These are phyloP conservation scores for Ateles fusciceps DNA, from an alignment of 2,797 vertebrate genomes.

Conservation along the genomic window DNA sequence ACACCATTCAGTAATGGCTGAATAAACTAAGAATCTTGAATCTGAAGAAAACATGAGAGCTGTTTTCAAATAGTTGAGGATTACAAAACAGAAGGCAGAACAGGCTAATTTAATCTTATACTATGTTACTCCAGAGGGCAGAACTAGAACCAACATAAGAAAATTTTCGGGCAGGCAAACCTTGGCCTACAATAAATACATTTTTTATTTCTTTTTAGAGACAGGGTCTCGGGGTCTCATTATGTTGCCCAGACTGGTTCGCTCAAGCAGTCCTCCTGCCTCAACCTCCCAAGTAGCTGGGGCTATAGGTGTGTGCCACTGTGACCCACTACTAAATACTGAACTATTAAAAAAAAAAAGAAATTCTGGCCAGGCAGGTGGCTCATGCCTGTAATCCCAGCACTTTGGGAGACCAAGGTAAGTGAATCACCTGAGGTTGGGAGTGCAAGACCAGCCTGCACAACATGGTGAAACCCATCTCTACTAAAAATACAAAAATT, in stretches of 20 bases:
- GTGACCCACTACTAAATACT: neutral
- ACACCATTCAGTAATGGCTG: neutral
- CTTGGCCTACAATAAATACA: neutral
- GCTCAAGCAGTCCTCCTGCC: neutral
- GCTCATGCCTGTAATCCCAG: too few relatives aligned
- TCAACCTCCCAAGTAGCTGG: neutral
- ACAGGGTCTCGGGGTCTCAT: neutral
- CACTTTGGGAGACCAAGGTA: too few relatives aligned
- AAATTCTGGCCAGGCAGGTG: too few relatives aligned
- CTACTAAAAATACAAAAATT: too few relatives aligned
- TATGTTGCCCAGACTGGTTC: neutral
- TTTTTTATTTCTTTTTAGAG: neutral
- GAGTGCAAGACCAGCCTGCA: too few relatives aligned
- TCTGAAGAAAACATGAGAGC: neutral
- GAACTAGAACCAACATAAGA: neutral
- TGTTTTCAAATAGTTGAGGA: neutral
- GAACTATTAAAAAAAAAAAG: neutral
- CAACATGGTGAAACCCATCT: too few relatives aligned
- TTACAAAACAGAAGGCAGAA: constrained; percentile 22
- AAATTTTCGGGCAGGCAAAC: constrained; percentile 7
- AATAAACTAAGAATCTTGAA: neutral
- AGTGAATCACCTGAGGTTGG: too few relatives aligned
- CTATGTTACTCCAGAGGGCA: neutral
- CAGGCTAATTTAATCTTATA: constrained; percentile 5
- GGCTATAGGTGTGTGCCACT: neutral